Percentiles rank a stretch among this genome's conserved stretches.
These are phyloP conservation scores for Limenitis camilla DNA, from an alignment of 2,888 invertebrate genomes.

Conservation along the genomic window DNA sequence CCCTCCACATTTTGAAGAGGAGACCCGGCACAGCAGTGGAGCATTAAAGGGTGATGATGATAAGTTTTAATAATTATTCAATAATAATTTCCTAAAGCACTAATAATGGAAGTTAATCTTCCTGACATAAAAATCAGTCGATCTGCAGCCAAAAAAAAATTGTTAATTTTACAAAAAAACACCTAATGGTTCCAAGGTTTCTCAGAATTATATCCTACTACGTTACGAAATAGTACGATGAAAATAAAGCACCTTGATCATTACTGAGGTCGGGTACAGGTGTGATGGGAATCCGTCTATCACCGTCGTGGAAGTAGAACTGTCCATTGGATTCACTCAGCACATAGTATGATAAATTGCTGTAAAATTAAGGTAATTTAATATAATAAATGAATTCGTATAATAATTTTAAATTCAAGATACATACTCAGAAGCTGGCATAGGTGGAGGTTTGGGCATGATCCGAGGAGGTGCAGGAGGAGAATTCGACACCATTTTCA, in stretches of 20 bases:
- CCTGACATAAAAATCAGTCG: no score
- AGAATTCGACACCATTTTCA: conserved; percentile 47
- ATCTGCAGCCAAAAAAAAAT: no score
- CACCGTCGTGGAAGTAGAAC: conserved; percentile 66
- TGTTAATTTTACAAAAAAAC: no score
- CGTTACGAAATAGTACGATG: no score
- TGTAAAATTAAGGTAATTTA: background rate
- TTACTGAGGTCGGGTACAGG: conserved; percentile 17
- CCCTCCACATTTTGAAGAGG: no score
- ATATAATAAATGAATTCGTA: background rate
- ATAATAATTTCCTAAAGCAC: no score
- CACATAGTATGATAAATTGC: conserved; percentile 58
- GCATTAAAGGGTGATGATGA: no score
- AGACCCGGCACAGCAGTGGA: no score
- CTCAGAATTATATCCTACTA: no score
- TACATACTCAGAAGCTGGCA: conserved; percentile 50
- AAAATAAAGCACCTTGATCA: conserved; percentile 16
- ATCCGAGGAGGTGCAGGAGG: conserved; percentile 46
- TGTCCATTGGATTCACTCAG: conserved; percentile 63
- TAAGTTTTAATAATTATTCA: no score
- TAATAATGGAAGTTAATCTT: no score
- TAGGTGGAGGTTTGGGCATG: conserved; percentile 51
- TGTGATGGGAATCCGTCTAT: conserved; percentile 53
- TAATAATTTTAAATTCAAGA: background rate
- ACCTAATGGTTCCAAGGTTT: no score